Percentiles rank a stretch among this genome's conserved stretches.
phyloP scores from a whole-genome alignment of 2,113 vertebrate genomes.

The Leucopternis melanops region DNA sequence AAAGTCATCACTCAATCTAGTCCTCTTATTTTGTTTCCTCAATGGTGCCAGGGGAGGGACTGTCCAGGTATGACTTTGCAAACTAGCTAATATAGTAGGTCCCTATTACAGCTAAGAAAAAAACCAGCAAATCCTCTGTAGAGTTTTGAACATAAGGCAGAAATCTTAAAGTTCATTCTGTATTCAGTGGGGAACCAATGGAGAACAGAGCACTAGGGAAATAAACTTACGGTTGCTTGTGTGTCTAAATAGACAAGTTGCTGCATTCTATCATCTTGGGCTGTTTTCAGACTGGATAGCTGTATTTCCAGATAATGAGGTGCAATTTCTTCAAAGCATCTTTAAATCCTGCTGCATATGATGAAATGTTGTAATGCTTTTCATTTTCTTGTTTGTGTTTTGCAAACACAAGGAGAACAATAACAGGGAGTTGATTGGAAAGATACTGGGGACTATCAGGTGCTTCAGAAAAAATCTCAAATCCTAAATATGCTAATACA shows the following conservation, averaged over 20 bases:
- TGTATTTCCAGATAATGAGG: constrained; percentile 51
- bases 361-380: constrained; percentile 13
- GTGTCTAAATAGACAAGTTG: constrained; percentile 17
- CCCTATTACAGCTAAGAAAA: background rate
- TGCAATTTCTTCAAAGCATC: constrained; percentile 24
- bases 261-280: constrained; percentile 9
- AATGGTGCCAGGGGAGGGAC: background rate
- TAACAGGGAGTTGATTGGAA: constrained; percentile 5
- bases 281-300: background rate
- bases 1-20: constrained; percentile 9
- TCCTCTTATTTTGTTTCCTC: background rate
- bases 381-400: constrained; percentile 34
- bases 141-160: background rate
- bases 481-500: background rate
- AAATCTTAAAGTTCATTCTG: constrained; percentile 9
- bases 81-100: background rate
- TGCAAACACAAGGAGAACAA: background rate
- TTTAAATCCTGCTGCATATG: constrained; percentile 25
- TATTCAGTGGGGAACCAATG: background rate
- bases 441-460: background rate
- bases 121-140: background rate
- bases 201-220: constrained; percentile 7
- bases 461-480: background rate
- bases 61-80: background rate
- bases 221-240: background rate